Evolutionary conservation across 2,113 vertebrate species (phyloP), one percentile per base, ranked within the genome.

Genomic region (Micronisus gabar): DNA sequence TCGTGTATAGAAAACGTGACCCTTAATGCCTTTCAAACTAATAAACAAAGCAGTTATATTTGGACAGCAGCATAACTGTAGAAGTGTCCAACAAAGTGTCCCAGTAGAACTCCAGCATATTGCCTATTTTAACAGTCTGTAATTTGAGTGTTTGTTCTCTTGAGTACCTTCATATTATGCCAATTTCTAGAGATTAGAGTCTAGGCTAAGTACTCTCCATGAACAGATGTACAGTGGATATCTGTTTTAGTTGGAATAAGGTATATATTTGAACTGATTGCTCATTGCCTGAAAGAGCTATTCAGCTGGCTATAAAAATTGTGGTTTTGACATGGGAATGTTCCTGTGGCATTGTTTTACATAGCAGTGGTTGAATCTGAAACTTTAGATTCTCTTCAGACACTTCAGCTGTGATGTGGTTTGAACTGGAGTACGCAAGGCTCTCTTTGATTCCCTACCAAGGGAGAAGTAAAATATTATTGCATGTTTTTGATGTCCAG

Each of bases 281-380:
- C 29, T 96, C 80, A 80, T 53, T 91, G 92, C 93, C 78, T 91
- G 78, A 91, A 90, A 95, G 27, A 85, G 58, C 73, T 93, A 83
- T 96, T 93, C 75, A 86, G 36, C 40, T 76, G n/a, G 74, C 67
- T 63, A 76, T 90, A 95, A 96, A 97, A 94, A 90, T 34, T 73
- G 89, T 91, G 86, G 81, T 7, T 93, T 92, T 96, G 88, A 96
- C 73, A 84, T 53, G 95, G 36, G 90, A 97, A 94, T 84, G 92
- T 91, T 97, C 56, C 66, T 95, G 86, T 85, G 86, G 86, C 94
- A 95, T 96, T 97, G 89, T 95, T 97, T 97, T 93, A 91, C 90
- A 93, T 56, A 95, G 68, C 68, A 94, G 85, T 75, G 91, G 52
- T 62, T 81, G 36, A 81, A 89, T 91, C 29, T 90, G 94, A 97